phyloP scores from a whole-genome alignment of 2,797 vertebrate species.

The Falco cherrug region DNA sequence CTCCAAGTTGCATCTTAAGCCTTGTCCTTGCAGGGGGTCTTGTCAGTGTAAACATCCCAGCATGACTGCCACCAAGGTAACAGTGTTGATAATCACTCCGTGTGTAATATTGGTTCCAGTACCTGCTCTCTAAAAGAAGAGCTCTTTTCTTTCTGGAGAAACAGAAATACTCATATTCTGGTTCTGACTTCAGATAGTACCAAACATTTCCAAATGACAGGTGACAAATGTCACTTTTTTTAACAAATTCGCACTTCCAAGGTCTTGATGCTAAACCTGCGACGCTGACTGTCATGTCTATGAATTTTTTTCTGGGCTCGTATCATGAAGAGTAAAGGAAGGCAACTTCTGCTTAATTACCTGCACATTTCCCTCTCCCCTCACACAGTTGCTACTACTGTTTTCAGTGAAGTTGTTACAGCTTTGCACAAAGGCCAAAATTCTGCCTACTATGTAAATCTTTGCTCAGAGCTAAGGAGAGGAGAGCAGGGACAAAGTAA shows the following conservation, averaged over 20 bases:
- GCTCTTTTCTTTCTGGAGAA: not conserved
- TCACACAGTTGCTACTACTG: fast-evolving
- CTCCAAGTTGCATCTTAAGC: not conserved
- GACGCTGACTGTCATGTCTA: fast-evolving
- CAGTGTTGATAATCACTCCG: not conserved
- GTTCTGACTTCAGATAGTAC: not conserved
- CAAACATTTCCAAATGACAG: not conserved
- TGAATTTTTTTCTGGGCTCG: not conserved
- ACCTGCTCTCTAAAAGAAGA: not conserved
- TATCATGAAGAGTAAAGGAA: not conserved
- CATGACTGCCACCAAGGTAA: not conserved
- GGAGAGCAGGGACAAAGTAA: not conserved
- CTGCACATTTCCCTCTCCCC: not conserved
- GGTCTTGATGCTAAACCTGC: not conserved
- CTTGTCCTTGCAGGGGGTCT: not conserved
- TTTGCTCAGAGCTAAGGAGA: not conserved
- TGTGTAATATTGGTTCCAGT: not conserved
- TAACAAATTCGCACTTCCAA: not conserved
- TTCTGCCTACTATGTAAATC: not conserved
- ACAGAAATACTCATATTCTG: not conserved
- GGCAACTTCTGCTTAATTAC: not conserved
- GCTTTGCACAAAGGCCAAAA: not conserved
- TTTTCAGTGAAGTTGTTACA: not conserved
- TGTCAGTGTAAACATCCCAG: not conserved
- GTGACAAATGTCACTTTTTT: not conserved